These are phyloP conservation scores for Amblyjoppa fuscipennis DNA, from an alignment of 2,888 invertebrate genomes.

Conservation along the genomic window DNA sequence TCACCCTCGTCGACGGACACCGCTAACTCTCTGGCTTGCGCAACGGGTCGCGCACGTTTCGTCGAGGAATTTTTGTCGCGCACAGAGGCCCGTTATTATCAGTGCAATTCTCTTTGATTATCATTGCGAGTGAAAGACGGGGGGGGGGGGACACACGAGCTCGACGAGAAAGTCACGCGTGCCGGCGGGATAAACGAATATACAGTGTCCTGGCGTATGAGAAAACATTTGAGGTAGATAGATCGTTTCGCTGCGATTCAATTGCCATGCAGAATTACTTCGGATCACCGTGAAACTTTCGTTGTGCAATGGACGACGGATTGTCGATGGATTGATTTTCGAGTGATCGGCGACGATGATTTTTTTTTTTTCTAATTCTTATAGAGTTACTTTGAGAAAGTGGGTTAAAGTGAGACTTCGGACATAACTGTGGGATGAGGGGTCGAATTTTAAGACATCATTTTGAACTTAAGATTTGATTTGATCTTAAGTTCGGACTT, in stretches of 20 bases:
- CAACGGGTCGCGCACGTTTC: neutral
- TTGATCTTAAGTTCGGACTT: too few relatives aligned
- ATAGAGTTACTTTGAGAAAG: too few relatives aligned
- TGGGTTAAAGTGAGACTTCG: too few relatives aligned
- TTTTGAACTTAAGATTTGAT: too few relatives aligned
- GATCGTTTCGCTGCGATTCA: neutral
- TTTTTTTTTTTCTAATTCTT: too few relatives aligned
- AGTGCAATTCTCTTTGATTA: constrained; percentile 9
- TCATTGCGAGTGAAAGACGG: constrained; percentile 4
- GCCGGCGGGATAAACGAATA: constrained; percentile 1
- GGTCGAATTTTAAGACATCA: too few relatives aligned
- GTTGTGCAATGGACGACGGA: neutral
- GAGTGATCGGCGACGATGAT: neutral
- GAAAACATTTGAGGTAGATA: too few relatives aligned
- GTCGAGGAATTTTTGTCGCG: neutral
- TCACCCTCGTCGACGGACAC: neutral
- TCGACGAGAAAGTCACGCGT: constrained; percentile 32
- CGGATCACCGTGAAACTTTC: neutral
- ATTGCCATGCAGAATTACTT: neutral
- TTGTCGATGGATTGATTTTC: neutral
- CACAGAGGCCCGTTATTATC: neutral
- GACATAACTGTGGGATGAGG: too few relatives aligned
- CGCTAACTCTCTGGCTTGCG: neutral
- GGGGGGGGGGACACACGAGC: neutral
- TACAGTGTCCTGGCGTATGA: neutral